A percentile compares a stretch with the other conserved stretches of the same genome.
phyloP scores from a whole-genome alignment of 2,888 invertebrate genomes.

The Urechis unicinctus region DNA sequence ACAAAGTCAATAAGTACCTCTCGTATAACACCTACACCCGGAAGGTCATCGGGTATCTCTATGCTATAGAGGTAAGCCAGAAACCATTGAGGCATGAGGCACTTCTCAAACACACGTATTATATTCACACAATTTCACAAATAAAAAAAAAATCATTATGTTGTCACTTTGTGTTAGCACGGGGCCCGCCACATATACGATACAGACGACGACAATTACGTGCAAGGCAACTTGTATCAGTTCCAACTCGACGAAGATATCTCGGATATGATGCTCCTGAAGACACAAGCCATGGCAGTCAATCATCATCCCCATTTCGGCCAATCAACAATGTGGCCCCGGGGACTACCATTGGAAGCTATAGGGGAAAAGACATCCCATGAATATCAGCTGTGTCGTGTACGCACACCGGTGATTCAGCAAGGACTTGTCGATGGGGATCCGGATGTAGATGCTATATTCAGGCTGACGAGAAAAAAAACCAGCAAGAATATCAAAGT shows the following conservation, averaged over 20 bases:
- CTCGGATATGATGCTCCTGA: constrained; percentile 7
- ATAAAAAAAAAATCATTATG: not conserved
- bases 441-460: constrained; percentile 37
- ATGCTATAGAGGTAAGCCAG: constrained; percentile 25
- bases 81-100: too few relatives aligned
- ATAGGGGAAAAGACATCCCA: constrained; percentile 22
- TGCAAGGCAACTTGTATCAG: constrained; percentile 2
- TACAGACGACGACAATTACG: constrained; percentile 23
- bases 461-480: constrained; percentile 25
- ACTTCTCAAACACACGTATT: too few relatives aligned
- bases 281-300: constrained; percentile 14
- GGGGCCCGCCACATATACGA: constrained; percentile 25
- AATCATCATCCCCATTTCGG: constrained; percentile 30
- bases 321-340: constrained; percentile 33
- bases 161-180: constrained; percentile 13
- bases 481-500: constrained; percentile 19
- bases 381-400: constrained; percentile 12
- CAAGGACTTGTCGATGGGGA: constrained; percentile 34
- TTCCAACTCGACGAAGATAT: not conserved
- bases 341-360: constrained; percentile 30
- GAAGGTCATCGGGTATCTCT: constrained; percentile 25
- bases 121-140: too few relatives aligned
- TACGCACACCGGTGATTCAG: constrained; percentile 25
- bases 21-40: constrained; percentile 22
- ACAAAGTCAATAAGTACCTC: constrained; percentile 9